Base-by-base conservation (phyloP, 2,888 invertebrate genomes). In the Drosophila robusta region DNA sequence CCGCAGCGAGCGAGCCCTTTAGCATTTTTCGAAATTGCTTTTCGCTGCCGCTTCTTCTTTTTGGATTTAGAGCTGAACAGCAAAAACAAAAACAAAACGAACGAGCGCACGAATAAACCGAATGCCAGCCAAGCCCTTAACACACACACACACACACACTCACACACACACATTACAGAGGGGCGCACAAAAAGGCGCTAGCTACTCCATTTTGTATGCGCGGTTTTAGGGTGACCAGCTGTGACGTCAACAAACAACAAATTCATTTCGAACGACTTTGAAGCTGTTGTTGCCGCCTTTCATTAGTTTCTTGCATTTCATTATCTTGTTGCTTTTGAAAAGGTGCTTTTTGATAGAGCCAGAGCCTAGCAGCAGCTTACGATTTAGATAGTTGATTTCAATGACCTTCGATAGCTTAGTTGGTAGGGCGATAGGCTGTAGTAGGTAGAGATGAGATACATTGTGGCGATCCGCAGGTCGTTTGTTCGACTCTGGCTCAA, bases 371-470 rank as follows among this genome's bases (percentile, higher is more conserved):
- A 57, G 12, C 44, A 52, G 57, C 38, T 38, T 38, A 32, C 41
- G 54, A 46, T 58, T 51, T 7, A 71, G 70, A 80, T 71, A 79
- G 85, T 70, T 74, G 70, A 2, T 12, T 4, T 4, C 34, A 12
- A 12, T 12, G 12, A 34, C 84, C 81, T 87, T 81, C 78, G 79
- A 89, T 84, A 87, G 89, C 89, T 87, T 84, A 89, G 86, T 78
- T 87, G 86, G 86, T 89, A 87, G 84, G 87, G 84, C 84, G 87
- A 81, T 87, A 84, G 81, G 89, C 81, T 81, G 78, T 81, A 89
- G 79, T 61, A 69, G 79, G 76, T 81, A 78, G 71, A 73, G 66
- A 80, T 76, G 71, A 73, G 66, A 80, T 76, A 77, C 72, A 4
- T 6, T 16, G 38, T 73, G 62, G 75, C 73, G 50, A 84, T 79